These are phyloP conservation scores for Drosophila tanythrix DNA, from an alignment of 2,888 invertebrate genomes.

Conservation along the genomic window DNA sequence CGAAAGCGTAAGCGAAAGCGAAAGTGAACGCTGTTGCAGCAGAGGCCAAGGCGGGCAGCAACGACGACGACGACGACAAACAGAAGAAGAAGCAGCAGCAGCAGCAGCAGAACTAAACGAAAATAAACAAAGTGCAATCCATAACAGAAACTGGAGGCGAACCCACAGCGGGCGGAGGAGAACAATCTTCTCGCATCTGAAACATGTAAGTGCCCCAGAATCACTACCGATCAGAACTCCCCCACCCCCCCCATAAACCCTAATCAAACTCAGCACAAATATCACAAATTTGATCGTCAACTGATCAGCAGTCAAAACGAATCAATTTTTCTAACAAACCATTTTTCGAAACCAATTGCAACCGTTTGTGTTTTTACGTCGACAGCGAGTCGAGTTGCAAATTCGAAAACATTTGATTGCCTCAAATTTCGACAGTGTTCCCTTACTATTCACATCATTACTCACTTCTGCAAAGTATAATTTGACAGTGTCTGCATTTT, in stretches of 20 bases:
- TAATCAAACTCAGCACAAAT: not conserved
- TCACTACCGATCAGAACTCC: not conserved
- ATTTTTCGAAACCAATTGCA: no score
- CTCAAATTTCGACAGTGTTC: not conserved
- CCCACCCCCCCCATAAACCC: no score
- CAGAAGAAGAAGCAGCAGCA: not conserved
- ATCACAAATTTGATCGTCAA: not conserved
- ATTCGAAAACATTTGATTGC: not conserved
- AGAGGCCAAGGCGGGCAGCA: not conserved
- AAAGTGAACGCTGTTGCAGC: constrained; percentile 25
- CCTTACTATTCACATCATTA: no score
- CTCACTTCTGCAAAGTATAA: no score
- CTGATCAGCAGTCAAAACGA: not conserved
- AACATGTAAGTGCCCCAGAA: constrained; percentile 1
- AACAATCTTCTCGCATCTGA: not conserved
- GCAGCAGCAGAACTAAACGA: not conserved
- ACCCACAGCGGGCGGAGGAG: not conserved
- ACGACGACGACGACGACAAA: constrained; percentile 12
- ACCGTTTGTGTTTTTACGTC: no score
- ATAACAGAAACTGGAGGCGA: not conserved
- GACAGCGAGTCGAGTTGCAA: no score
- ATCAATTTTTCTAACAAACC: not conserved
- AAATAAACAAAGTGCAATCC: constrained; percentile 26
- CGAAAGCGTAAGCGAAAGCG: constrained; percentile 21
- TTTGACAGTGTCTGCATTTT: no score